Evolutionary conservation across 2,888 invertebrate genomes (phyloP), one percentile per base, ranked within the genome.

Genomic region (Tenthredo mesomela): DNA sequence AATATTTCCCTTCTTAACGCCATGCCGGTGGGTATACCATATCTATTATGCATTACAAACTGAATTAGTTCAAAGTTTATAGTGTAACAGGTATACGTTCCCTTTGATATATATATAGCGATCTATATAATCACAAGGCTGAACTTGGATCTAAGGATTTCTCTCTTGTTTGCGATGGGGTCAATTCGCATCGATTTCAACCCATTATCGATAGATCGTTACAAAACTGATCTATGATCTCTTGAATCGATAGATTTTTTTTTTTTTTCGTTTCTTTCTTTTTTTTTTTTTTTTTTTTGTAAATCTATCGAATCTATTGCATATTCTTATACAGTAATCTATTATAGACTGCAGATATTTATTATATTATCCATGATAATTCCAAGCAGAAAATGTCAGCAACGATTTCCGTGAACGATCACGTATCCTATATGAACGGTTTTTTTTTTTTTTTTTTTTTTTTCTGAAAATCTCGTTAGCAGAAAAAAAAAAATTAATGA

Each of bases 1-100:
- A 43, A 73, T 73, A 73, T 73, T 40, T 73, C 40, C 71, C n/a
- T 43, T 25, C 29, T 67, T 67, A 6, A 67, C 18, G 18, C 15
- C 18, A 67, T 33, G 18, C 15, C 18, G 15, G 33, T 67, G 33
- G 15, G 33, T 25, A 29, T 29, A 67, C 9, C 33, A 6, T 67
- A 33, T 67, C 10, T 33, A 15, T n/a, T 54, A n/a, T 54, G n/a
- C 54, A 54, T 18, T n/a, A 54, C 7, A 54, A 54, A 54, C 54
- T n/a, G 54, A 54, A 54, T 54, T 54, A n/a, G 54, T 54, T 4
- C 5, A 50, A 18, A 50, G 18, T 50, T 50, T 50, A n/a, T 0
- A 50, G 50, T 50, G 54, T 54, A 54, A 54, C n/a, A n/a, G 54
- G 54, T 54, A 54, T 54, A n/a, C 54, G 3, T 33, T 54, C 7